Base-by-base conservation (phyloP, 2,797 vertebrate species). In the Brachyalestes nurse region DNA sequence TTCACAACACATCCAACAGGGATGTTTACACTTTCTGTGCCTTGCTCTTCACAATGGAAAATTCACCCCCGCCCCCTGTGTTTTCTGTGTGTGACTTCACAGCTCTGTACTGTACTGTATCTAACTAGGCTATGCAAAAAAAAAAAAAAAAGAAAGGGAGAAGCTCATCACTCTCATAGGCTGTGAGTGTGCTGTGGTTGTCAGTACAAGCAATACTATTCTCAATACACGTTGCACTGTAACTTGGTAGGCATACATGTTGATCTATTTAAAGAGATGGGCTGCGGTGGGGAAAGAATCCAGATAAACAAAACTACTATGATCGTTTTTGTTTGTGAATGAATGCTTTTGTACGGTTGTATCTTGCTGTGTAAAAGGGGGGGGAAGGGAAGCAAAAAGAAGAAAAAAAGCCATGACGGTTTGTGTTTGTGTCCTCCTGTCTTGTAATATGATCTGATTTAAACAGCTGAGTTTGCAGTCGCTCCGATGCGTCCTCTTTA, bases 81-180 rank as follows among this genome's bases (percentile, higher is more conserved):
- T 55, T 40, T 28, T 58, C 40, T 73, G 38, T 70, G 65, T 70
- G 65, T 28, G 60, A 69, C 65, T 70, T 69, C 42, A 83, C 77
- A 83, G 80, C 85, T 89, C 89, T 89, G 88, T 89, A 78, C 85
- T 82, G 83, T 88, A 79, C 78, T 87, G 81, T 80, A 90, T 85
- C 88, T 73, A 82, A 91, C 90, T 86, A 89, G 90, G 91, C 94
- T 95, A 95, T 95, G 94, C 94, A 95, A 93, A 81, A 83, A 86
- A 84, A 70, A 64, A 72, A 82, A 83, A 82, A 75, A 64, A 58
- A 2, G 45, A 21, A 19, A 45, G 16, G 61, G 25, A 17, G n/a
- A 70, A 74, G 80, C 66, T 80, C 71, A 87, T 86, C 86, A 88
- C 91, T 91, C 89, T 91, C 88, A 86, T 77, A 92, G 93, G 91